Percentiles rank a stretch among this genome's conserved stretches.
These are phyloP conservation scores for Macrotis lagotis DNA, from an alignment of 2,113 vertebrate species.

Conservation along the genomic window DNA sequence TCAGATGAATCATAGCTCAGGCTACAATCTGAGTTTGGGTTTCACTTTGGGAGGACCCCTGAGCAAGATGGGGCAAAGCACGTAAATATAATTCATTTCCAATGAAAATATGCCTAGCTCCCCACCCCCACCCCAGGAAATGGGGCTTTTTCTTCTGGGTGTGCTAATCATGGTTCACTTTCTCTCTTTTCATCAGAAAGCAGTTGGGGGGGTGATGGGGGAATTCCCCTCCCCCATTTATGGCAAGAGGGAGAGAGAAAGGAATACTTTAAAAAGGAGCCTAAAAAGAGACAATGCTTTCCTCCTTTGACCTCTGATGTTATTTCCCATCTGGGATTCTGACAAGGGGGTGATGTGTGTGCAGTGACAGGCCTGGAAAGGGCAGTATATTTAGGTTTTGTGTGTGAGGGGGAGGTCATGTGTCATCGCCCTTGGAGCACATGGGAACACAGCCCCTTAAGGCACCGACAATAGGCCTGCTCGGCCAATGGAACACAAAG, in stretches of 20 bases:
- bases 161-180: slow-evolving; percentile 71
- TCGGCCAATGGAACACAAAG: slow-evolving; percentile 84
- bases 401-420: slow-evolving; percentile 86
- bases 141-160: neutral
- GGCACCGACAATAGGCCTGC: slow-evolving; percentile 82
- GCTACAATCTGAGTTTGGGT: neutral
- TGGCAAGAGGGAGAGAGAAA: slow-evolving; percentile 77
- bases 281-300: slow-evolving; percentile 81
- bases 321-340: slow-evolving; percentile 85
- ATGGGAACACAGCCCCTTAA: slow-evolving; percentile 82
- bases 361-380: slow-evolving; percentile 81
- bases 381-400: slow-evolving; percentile 82
- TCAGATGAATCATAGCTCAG: neutral
- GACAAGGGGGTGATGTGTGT: slow-evolving; percentile 82
- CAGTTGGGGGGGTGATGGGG: neutral
- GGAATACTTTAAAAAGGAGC: slow-evolving; percentile 82
- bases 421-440: slow-evolving; percentile 85
- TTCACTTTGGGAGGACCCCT: neutral
- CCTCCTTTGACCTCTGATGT: slow-evolving; percentile 79
- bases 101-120: neutral
- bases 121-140: neutral
- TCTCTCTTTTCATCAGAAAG: slow-evolving; percentile 76
- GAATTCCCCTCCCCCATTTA: neutral
- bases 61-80: neutral
- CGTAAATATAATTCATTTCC: neutral